Conservation (phyloP, 2,888 invertebrate genomes). For the Fabriciana adippe region DNA sequence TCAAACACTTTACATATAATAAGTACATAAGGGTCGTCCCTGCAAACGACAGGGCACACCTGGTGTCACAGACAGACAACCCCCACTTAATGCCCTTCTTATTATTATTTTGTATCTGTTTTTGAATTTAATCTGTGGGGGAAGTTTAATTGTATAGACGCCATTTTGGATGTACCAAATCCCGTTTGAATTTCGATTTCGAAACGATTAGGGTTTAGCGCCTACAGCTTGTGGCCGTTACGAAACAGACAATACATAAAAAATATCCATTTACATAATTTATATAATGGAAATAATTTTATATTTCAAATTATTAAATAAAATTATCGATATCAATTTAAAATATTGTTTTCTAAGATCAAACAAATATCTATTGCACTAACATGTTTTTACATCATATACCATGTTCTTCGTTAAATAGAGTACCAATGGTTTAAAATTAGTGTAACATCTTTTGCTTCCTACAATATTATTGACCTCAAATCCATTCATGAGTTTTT, state of each 20-base stretch:
- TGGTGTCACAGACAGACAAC: constrained; percentile 56
- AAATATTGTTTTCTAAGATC: too few relatives aligned
- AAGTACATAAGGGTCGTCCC: constrained; percentile 71
- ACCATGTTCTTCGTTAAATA: too few relatives aligned
- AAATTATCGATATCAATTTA: too few relatives aligned
- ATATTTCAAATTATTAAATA: too few relatives aligned
- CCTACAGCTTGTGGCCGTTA: constrained; percentile 35
- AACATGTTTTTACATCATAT: too few relatives aligned
- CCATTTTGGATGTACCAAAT: constrained; percentile 74
- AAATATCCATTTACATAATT: too few relatives aligned
- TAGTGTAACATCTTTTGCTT: too few relatives aligned
- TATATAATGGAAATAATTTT: too few relatives aligned
- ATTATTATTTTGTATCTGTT: constrained; percentile 82
- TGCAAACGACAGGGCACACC: constrained; percentile 68
- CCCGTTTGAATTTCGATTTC: constrained; percentile 54
- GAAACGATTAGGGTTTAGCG: constrained; percentile 30
- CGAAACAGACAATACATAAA: constrained; percentile 12
- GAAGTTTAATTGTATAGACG: constrained; percentile 77
- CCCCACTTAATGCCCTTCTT: constrained; percentile 69
- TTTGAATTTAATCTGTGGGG: constrained; percentile 77
- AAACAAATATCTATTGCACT: too few relatives aligned
- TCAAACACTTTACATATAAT: constrained; percentile 53
- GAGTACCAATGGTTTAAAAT: too few relatives aligned
- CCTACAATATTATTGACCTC: too few relatives aligned
- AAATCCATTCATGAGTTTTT: too few relatives aligned